Base-by-base conservation (phyloP, 1,140 invertebrate genomes). In the Euglossa dilemma region DNA sequence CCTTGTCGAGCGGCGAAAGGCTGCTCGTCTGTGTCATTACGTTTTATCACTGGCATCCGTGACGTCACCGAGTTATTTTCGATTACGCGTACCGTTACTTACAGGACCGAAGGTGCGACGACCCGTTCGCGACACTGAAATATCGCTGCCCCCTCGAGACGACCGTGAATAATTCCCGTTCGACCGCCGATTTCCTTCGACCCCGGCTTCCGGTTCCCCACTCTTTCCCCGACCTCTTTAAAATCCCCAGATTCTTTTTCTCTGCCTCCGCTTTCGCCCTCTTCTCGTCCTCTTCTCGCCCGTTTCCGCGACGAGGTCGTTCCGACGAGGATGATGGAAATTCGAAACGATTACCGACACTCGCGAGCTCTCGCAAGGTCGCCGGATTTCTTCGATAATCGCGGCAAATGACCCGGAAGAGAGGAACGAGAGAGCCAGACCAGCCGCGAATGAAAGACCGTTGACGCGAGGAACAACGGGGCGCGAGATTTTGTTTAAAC, bases 21-120 rank as follows among this genome's bases (percentile, higher is more conserved):
- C n/a, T 57, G 67, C 45, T 76, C 52, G 36, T 69, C 72, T 52
- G 28, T 77, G 69, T 83, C 82, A 56, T 83, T 83, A 72, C 82
- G 82, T 77, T 83, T 83, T 72, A 83, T 83, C 82, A 50, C 76
- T 36, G 74, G 80, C 54, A 77, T 61, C 74, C 59, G 28, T 80
- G 63, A 84, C 78, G 71, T 84, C 83, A 84, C 61, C 18, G 50
- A 69, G 71, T 67, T 74, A 84, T 84, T 84, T 84, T 81, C 83
- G 79, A 84, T 81, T 81, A 75, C 56, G 57, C 50, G 78, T 81
- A 69, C 76, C 71, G 78, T 84, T 75, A 81, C 28, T 52, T 16
- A 43, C 16, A 70, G 50, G 77, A 18, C 11, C 70, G 54, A 73
- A 57, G 16, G 76, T 59, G 12, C 67, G 76, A 43, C 69, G 78